These are phyloP conservation scores for Sarcophaga variegata DNA, from an alignment of 2,888 invertebrate genomes.

Conservation along the genomic window DNA sequence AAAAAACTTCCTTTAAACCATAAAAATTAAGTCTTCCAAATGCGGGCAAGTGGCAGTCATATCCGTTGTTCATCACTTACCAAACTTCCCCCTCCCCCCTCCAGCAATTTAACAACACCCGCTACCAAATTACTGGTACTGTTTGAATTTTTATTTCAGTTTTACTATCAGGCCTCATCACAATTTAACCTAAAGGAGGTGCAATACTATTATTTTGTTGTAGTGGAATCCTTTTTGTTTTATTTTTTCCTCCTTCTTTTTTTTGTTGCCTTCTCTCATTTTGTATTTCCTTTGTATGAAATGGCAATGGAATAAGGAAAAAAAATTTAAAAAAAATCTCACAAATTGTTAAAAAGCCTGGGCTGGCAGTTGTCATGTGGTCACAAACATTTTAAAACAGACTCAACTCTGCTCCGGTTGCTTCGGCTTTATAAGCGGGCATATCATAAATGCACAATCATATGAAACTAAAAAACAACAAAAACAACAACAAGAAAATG, in stretches of 20 bases:
- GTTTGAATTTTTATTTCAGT: slow-evolving; percentile 13
- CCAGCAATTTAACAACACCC: slow-evolving; percentile 18
- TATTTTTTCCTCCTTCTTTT: not conserved
- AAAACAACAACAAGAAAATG: slow-evolving; percentile 54
- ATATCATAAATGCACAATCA: slow-evolving; percentile 76
- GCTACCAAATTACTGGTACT: slow-evolving; percentile 58
- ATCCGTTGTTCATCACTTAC: slow-evolving; percentile 62
- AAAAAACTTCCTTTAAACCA: slow-evolving; percentile 64
- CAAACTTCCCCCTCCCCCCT: not conserved
- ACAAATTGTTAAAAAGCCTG: slow-evolving; percentile 70
- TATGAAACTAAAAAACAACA: slow-evolving; percentile 49
- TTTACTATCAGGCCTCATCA: slow-evolving; percentile 25
- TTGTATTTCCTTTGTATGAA: slow-evolving; percentile 60
- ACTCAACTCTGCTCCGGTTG: slow-evolving; percentile 17
- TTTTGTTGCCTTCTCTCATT: slow-evolving; percentile 37
- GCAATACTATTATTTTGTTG: slow-evolving; percentile 62
- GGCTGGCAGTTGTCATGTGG: slow-evolving; percentile 72
- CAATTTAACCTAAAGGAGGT: slow-evolving; percentile 74
- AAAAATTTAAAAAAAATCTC: slow-evolving; percentile 49
- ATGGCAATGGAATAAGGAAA: slow-evolving; percentile 62
- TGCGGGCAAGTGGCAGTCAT: slow-evolving; percentile 69
- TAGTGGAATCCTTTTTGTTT: slow-evolving; percentile 20
- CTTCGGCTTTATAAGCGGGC: slow-evolving; percentile 73
- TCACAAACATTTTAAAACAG: slow-evolving; percentile 64
- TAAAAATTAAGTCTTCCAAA: slow-evolving; percentile 66